Evolutionary conservation across 2,113 vertebrate genomes (phyloP).

Genomic region (Nannospalax galili): DNA sequence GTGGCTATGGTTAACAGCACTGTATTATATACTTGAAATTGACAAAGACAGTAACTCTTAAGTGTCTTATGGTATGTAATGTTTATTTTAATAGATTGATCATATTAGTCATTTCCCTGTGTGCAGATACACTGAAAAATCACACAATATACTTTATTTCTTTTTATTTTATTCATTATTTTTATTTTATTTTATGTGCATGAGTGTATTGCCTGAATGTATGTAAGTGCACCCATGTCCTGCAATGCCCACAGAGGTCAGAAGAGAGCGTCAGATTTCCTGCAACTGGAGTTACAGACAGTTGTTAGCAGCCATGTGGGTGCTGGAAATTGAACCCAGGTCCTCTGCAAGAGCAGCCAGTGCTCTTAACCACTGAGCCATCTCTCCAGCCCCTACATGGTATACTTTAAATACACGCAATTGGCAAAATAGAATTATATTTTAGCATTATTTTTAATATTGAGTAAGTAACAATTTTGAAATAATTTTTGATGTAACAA

Average conservation of each 20-base stretch:
- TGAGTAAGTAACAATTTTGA: background rate
- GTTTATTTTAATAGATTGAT: background rate
- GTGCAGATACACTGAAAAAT: background rate
- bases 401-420: background rate
- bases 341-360: no score
- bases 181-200: no score
- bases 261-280: no score
- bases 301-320: no score
- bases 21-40: background rate
- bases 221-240: no score
- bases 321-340: no score
- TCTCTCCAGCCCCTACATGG: no score
- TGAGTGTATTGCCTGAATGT: no score
- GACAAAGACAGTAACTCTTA: background rate
- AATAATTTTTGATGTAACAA: background rate
- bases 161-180: no score
- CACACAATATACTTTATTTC: background rate
- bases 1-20: background rate
- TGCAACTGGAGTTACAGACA: no score
- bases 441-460: conserved; percentile 5
- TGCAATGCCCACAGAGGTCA: no score
- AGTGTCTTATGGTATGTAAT: background rate
- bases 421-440: background rate
- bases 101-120: background rate
- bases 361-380: no score